Evolutionary conservation across 2,888 invertebrate species (phyloP).

Genomic region (Carterocephalus palaemon): DNA sequence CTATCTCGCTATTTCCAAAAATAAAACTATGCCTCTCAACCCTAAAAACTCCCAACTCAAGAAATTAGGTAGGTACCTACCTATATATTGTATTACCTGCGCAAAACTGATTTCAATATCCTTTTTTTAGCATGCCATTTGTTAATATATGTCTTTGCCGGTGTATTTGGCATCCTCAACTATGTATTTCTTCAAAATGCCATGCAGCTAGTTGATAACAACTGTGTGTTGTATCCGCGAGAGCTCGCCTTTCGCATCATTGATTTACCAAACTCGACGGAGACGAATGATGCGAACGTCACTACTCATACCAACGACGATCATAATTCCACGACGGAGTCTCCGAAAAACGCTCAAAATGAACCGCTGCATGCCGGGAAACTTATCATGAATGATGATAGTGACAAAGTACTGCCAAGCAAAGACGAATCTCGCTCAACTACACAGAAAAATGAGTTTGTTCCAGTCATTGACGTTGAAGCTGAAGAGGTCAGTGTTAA

Average conservation of each 20-base stretch:
- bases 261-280: conserved; percentile 35
- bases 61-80: too few relatives aligned
- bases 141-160: conserved; percentile 53
- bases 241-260: conserved; percentile 52
- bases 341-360: conserved; percentile 25
- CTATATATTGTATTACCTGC: too few relatives aligned
- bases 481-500: conserved; percentile 1
- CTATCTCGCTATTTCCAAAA: background rate
- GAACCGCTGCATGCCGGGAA: too few relatives aligned
- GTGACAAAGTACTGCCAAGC: too few relatives aligned
- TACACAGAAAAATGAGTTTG: background rate
- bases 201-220: conserved; percentile 52
- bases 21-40: background rate
- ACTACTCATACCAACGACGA: conserved; percentile 22
- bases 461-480: background rate
- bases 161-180: conserved; percentile 59
- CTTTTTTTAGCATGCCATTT: conserved; percentile 63
- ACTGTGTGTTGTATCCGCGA: conserved; percentile 59
- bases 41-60: background rate
- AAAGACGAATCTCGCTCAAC: too few relatives aligned
- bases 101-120: too few relatives aligned
- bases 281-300: conserved; percentile 11
- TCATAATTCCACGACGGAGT: conserved; percentile 12
- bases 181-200: conserved; percentile 62
- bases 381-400: too few relatives aligned